Evolutionary conservation across 2,113 vertebrate species (phyloP).

Genomic region (Aspidoscelis tigris): DNA sequence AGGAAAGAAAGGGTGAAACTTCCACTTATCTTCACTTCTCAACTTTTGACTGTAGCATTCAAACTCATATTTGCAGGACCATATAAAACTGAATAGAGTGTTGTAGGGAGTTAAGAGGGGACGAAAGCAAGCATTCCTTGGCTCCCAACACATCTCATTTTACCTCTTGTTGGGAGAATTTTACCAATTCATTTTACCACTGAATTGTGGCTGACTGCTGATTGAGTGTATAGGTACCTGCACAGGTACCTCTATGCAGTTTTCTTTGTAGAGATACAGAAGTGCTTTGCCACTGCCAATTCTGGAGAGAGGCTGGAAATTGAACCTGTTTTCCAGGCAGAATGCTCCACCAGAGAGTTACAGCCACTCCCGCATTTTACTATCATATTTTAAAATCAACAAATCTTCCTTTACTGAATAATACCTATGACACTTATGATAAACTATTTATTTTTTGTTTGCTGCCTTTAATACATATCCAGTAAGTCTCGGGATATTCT

Average conservation of each 20-base stretch:
- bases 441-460: slow-evolving; percentile 32
- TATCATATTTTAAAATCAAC: slow-evolving; percentile 15
- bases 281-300: too few species aligned
- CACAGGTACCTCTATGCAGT: too few species aligned
- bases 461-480: slow-evolving; percentile 12
- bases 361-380: too few species aligned
- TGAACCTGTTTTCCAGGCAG: too few species aligned
- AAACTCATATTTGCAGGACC: neutral
- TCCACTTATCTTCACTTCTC: neutral
- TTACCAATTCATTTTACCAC: neutral
- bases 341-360: too few species aligned
- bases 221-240: too few species aligned
- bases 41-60: neutral
- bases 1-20: neutral
- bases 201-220: too few species aligned
- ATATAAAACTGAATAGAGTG: neutral
- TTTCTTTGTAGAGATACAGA: too few species aligned
- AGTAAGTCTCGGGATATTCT: neutral
- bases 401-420: slow-evolving; percentile 21
- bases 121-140: neutral
- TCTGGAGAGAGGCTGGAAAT: too few species aligned
- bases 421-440: slow-evolving; percentile 40
- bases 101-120: neutral
- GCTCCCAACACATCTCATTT: neutral
- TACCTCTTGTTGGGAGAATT: neutral